Evolutionary conservation across 2,888 invertebrate species (phyloP).

Genomic region (Tridacna crocea): DNA sequence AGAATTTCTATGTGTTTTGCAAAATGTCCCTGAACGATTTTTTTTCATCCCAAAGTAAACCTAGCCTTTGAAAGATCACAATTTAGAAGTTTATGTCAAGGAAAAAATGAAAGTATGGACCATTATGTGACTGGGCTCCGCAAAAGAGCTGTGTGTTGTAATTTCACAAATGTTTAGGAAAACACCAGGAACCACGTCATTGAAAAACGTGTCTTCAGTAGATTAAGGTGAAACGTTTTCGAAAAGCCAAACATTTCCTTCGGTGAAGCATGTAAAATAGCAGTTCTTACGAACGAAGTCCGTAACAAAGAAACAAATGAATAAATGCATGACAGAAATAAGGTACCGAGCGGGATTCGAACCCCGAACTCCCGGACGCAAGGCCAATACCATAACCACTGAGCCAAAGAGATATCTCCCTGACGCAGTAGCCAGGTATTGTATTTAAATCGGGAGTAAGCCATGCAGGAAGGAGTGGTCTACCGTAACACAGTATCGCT

Average conservation of each 20-base stretch:
- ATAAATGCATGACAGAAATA: no score
- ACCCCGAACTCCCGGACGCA: no score
- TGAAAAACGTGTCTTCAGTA: background rate
- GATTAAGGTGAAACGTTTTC: constrained; percentile 25
- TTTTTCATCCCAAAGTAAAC: constrained; percentile 48
- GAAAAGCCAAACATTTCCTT: constrained; percentile 20
- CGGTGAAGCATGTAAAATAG: background rate
- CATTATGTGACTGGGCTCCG: constrained; percentile 33
- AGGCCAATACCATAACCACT: no score
- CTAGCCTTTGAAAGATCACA: constrained; percentile 29
- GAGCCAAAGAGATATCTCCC: no score
- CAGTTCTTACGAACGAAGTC: no score
- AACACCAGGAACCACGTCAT: constrained; percentile 33
- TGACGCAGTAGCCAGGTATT: no score
- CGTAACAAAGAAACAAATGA: no score
- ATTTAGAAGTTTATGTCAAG: constrained; percentile 23
- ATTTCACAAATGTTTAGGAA: constrained; percentile 41
- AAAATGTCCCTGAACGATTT: constrained; percentile 23
- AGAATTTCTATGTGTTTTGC: constrained; percentile 34
- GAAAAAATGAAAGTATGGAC: constrained; percentile 23
- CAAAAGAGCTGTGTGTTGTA: constrained; percentile 35
- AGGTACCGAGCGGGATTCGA: no score
- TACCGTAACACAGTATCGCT: constrained; percentile 5
- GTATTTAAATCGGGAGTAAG: no score
- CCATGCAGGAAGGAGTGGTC: no score